These are phyloP conservation scores for Elephantulus edwardii DNA, from an alignment of 2,113 vertebrate species.

Conservation along the genomic window DNA sequence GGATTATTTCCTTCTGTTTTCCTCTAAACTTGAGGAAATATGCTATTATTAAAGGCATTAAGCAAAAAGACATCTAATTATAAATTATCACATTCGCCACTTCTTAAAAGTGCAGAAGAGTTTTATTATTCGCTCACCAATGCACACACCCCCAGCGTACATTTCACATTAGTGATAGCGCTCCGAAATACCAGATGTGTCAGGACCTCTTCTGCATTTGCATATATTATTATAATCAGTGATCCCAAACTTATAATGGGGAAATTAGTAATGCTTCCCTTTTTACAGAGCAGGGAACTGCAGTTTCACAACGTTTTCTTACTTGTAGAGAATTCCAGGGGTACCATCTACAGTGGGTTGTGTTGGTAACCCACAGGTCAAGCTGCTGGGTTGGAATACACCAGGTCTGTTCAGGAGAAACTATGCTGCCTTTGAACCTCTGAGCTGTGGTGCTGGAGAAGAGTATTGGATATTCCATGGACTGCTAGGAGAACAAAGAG, in stretches of 20 bases:
- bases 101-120: neutral
- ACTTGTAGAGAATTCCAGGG: no score
- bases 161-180: neutral
- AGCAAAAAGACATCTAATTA: neutral
- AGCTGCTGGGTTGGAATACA: no score
- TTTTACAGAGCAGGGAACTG: neutral
- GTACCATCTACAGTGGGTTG: no score
- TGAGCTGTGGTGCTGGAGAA: no score
- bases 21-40: neutral
- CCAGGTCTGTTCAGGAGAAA: no score
- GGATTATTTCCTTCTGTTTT: neutral
- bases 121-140: neutral
- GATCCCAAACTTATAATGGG: neutral
- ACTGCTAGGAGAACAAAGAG: no score
- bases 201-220: neutral
- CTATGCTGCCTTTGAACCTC: no score
- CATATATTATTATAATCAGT: neutral
- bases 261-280: neutral
- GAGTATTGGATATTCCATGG: no score
- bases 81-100: neutral
- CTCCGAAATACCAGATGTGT: neutral
- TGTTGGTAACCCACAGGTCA: no score
- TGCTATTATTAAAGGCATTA: neutral
- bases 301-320: neutral
- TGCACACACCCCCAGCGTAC: fast-evolving